Percentiles rank a stretch among this genome's conserved stretches.
Conservation (phyloP, 1,140 invertebrate species). For the Bradynema listronoti region DNA sequence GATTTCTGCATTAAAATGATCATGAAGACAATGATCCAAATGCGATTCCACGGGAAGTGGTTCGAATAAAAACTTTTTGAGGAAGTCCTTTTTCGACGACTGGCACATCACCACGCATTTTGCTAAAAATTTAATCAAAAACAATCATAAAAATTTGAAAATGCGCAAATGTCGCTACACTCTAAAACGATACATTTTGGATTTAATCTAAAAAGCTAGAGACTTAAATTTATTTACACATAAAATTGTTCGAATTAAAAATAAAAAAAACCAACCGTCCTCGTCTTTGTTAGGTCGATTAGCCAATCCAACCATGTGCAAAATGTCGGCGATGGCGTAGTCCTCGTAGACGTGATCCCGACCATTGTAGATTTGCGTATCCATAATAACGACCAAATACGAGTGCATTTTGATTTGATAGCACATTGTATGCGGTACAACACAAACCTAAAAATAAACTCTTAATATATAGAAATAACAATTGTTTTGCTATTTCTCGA, state of each 20-base stretch:
- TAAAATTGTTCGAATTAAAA: neutral
- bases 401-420: conserved; percentile 81
- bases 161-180: too few relatives aligned
- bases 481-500: neutral
- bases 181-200: too few relatives aligned
- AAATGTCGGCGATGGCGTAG: conserved; percentile 89
- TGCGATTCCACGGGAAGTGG: conserved; percentile 95
- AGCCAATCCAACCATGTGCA: conserved; percentile 85
- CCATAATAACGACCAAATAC: conserved; percentile 91
- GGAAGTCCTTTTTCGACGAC: conserved; percentile 94
- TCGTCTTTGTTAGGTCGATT: conserved; percentile 78
- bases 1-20: conserved; percentile 99
- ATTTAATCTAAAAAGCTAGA: too few relatives aligned
- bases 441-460: conserved; percentile 65
- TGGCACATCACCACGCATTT: conserved; percentile 92
- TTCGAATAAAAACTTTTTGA: conserved; percentile 96
- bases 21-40: conserved; percentile 89
- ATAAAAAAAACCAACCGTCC: conserved; percentile 67
- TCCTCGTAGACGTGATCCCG: conserved; percentile 82
- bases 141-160: neutral
- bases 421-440: conserved; percentile 79
- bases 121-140: conserved; percentile 2
- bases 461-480: conserved; percentile 4
- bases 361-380: conserved; percentile 94
- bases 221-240: too few relatives aligned